phyloP scores from a whole-genome alignment of 2,888 invertebrate genomes.

The Melipona beecheii region DNA sequence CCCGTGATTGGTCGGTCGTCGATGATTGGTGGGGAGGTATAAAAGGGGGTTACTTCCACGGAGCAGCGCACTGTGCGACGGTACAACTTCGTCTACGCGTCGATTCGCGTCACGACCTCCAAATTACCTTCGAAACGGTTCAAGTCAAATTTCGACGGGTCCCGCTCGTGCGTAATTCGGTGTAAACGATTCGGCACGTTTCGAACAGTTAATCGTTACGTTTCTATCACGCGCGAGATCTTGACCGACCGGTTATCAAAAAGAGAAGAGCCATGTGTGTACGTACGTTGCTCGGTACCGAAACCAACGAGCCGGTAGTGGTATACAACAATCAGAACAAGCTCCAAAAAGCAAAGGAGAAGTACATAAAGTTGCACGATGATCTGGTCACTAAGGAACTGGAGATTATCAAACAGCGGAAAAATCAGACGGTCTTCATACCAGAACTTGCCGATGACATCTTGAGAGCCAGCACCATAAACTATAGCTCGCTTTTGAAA shows the following conservation, averaged over 20 bases:
- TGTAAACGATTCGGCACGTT: slow-evolving; percentile 9
- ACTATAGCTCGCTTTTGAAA: slow-evolving; percentile 84
- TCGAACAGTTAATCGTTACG: not conserved
- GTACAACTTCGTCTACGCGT: slow-evolving; percentile 25
- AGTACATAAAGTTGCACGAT: slow-evolving; percentile 77
- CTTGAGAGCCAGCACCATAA: slow-evolving; percentile 85
- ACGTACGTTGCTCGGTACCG: slow-evolving; percentile 69
- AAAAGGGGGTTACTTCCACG: slow-evolving; percentile 55
- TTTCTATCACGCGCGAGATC: slow-evolving; percentile 9
- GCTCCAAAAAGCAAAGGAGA: slow-evolving; percentile 75
- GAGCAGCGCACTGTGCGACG: slow-evolving; percentile 60
- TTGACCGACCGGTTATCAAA: not conserved
- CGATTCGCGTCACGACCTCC: slow-evolving; percentile 7
- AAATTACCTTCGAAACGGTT: slow-evolving; percentile 33
- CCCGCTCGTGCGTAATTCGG: slow-evolving; percentile 11
- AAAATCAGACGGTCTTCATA: slow-evolving; percentile 77
- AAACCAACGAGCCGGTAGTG: slow-evolving; percentile 51
- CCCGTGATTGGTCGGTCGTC: slow-evolving; percentile 30
- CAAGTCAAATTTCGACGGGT: not conserved
- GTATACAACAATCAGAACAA: slow-evolving; percentile 51
- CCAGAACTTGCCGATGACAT: slow-evolving; percentile 84
- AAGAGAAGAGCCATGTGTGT: slow-evolving; percentile 73
- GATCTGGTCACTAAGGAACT: slow-evolving; percentile 72
- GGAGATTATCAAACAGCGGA: slow-evolving; percentile 62
- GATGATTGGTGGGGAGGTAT: slow-evolving; percentile 51